Base-by-base conservation (phyloP, 2,888 invertebrate genomes). In the Drosophila formosana region DNA sequence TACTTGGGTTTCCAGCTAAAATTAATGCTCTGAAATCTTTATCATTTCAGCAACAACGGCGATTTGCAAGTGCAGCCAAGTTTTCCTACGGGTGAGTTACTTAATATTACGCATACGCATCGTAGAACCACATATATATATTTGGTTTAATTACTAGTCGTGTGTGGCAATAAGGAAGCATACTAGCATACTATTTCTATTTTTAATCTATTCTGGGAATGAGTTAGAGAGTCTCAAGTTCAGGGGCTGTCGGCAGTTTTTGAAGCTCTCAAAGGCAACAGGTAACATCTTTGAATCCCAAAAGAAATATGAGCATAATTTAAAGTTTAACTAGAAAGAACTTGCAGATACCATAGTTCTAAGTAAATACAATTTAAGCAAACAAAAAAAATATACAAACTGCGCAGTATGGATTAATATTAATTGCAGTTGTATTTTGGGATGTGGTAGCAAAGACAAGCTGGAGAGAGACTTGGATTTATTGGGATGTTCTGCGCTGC, bases 31-130 rank as follows among this genome's bases (percentile, higher is more conserved):
- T 11, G 13, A n/a, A 9, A 37, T 70, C 37, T 58, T 26, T 60
- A 45, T 50, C 46, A 49, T 80, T 75, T 64, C 53, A 75, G 80
- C 47, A 8, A 18, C 18, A 26, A 56, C 45, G 18, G 18, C 45
- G 45, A 56, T 62, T 62, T 46, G 23, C 62, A 62, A 62, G 57
- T 56, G 63, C 58, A 37, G 34, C 53, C 26, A 25, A 43, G 8
- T 32, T 18, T 28, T 34, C 11, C 63, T 34, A 57, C 58, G 58
- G 63, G 63, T 63, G 18, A 63, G 63, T 47, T 62, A 37, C 28
- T 46, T 7, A 13, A 56, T 56, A 34, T 37, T 34, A 46, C 56
- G 56, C 11, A 47, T 57, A 57, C 46, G 46, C 46, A 26, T 2
- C 13, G 34, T 28, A 25, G 23, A 53, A 11, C 39, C 4, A 4